A percentile compares a stretch with the other conserved stretches of the same genome.
These are phyloP conservation scores for Xyliphius kryptos DNA, from an alignment of 2,113 vertebrate genomes.

Conservation along the genomic window DNA sequence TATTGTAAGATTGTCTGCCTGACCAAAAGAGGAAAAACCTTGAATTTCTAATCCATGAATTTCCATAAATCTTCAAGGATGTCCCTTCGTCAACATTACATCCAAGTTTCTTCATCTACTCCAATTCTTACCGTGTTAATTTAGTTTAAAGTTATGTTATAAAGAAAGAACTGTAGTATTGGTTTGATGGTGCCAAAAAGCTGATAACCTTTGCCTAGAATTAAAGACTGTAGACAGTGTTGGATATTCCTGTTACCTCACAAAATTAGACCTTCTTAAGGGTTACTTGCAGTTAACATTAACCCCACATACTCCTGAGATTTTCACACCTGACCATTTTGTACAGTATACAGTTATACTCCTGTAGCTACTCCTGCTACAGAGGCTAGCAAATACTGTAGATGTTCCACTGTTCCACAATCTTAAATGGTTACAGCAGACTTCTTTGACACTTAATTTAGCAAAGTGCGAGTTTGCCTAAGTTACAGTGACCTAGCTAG, in stretches of 20 bases:
- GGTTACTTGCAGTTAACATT: slow-evolving; percentile 20
- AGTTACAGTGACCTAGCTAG: too few species aligned
- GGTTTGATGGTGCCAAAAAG: slow-evolving; percentile 16
- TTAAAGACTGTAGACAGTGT: not conserved
- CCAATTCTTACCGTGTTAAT: slow-evolving; percentile 14
- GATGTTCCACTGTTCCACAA: not conserved
- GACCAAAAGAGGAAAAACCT: not conserved
- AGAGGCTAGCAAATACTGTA: not conserved
- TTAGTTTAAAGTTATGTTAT: not conserved
- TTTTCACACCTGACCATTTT: not conserved
- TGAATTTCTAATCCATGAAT: too few species aligned
- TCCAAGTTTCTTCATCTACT: not conserved
- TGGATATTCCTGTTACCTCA: slow-evolving; percentile 5
- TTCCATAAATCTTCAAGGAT: not conserved
- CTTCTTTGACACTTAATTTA: not conserved
- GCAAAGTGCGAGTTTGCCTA: too few species aligned
- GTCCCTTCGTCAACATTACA: not conserved
- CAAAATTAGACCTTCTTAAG: slow-evolving; percentile 19
- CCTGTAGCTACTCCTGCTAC: not conserved
- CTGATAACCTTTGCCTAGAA: not conserved
- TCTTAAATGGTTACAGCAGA: not conserved
- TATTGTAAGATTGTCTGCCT: not conserved
- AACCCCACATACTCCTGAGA: not conserved
- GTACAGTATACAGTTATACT: slow-evolving; percentile 6
- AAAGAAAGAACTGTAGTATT: slow-evolving; percentile 1